Percentiles rank a stretch among this genome's conserved stretches.
These are phyloP conservation scores for Pipistrellus pygmaeus DNA, from an alignment of 2,797 vertebrate species.

Conservation along the genomic window DNA sequence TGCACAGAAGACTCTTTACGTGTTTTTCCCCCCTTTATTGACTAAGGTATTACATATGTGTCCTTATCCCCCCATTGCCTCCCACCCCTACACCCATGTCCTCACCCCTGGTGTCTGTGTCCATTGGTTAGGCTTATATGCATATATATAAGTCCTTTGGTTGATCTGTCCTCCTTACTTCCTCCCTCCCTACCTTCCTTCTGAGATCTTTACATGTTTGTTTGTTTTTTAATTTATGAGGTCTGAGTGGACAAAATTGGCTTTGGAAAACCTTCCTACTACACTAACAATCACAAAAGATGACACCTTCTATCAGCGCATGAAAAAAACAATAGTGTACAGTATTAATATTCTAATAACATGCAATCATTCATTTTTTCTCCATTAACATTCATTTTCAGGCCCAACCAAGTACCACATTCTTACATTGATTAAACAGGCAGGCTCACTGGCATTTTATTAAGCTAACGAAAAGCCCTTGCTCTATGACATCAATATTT, in stretches of 20 bases:
- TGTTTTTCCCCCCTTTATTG: not conserved
- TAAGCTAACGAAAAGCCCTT: slow-evolving; percentile 30
- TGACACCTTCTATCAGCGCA: not conserved
- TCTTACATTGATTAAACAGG: not conserved
- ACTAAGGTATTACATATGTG: not conserved
- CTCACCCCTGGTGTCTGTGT: too few species aligned
- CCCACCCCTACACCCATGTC: too few species aligned
- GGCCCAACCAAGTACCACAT: not conserved
- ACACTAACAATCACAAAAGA: not conserved
- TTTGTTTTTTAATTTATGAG: slow-evolving; percentile 11
- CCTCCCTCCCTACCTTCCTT: too few species aligned
- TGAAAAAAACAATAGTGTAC: not conserved
- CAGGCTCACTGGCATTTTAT: slow-evolving; percentile 14
- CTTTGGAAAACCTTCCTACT: slow-evolving; percentile 9
- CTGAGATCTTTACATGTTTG: not conserved
- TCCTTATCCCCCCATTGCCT: too few species aligned
- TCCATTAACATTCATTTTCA: slow-evolving; percentile 54
- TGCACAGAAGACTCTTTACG: not conserved
- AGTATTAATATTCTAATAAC: slow-evolving; percentile 7
- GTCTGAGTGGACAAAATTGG: not conserved
- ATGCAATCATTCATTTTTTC: not conserved
- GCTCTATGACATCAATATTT: slow-evolving; percentile 10
- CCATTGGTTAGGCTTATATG: too few species aligned
- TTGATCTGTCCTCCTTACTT: too few species aligned
- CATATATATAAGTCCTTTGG: too few species aligned